A percentile compares a stretch with the other conserved stretches of the same genome.
phyloP scores from a whole-genome alignment of 2,113 vertebrate species.

The Oncorhynchus clarkii region DNA sequence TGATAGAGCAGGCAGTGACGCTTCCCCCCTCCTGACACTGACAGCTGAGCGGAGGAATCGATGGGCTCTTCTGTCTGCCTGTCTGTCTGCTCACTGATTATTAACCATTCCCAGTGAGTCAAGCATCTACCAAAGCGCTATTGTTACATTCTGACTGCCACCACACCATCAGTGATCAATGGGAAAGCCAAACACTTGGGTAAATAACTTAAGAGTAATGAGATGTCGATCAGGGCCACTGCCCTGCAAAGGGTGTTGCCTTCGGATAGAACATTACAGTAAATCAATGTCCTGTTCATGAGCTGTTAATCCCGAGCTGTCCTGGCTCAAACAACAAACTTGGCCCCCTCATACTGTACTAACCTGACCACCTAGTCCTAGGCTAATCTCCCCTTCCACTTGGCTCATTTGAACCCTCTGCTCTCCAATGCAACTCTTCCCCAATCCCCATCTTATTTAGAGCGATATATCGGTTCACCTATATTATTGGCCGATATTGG shows the following conservation, averaged over 20 bases:
- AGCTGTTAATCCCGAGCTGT: neutral
- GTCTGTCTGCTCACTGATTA: neutral
- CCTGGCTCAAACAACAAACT: neutral
- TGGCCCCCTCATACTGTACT: neutral
- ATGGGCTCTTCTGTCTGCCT: neutral
- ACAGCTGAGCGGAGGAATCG: neutral
- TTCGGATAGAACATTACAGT: neutral
- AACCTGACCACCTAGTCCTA: neutral
- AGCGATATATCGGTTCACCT: too few species aligned
- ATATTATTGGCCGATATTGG: too few species aligned
- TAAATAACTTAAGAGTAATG: neutral
- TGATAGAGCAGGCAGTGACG: neutral
- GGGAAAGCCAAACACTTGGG: constrained; percentile 23
- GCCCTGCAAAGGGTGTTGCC: neutral
- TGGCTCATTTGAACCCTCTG: too few species aligned
- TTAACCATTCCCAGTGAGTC: constrained; percentile 26
- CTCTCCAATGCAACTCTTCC: too few species aligned
- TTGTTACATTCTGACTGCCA: neutral
- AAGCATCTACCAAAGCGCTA: neutral
- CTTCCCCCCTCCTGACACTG: neutral
- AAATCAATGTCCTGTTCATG: too few species aligned
- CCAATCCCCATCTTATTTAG: too few species aligned
- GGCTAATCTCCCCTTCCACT: too few species aligned
- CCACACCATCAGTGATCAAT: neutral
- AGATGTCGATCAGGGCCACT: constrained; percentile 1